Evolutionary conservation across 2,797 vertebrate genomes (phyloP).

Genomic region (Agapornis canus): DNA sequence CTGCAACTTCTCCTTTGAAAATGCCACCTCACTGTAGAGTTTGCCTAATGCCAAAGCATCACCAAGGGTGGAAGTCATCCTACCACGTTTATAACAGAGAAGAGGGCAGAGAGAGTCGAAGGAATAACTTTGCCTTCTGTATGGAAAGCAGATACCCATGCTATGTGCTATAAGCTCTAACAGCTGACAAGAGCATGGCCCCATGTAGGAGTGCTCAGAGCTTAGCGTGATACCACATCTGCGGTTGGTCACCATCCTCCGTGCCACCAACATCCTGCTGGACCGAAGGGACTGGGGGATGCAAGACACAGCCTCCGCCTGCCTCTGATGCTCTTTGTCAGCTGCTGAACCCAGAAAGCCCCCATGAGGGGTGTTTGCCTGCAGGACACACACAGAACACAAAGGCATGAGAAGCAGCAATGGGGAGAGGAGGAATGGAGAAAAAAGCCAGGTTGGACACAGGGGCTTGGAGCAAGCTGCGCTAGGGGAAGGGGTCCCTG

Average conservation of each 20-base stretch:
- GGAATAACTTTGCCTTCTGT: background rate
- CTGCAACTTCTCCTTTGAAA: background rate
- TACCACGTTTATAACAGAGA: background rate
- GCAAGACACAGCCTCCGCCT: background rate
- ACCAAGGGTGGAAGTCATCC: background rate
- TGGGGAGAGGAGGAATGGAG: background rate
- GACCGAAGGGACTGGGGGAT: background rate
- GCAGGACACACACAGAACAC: accelerated
- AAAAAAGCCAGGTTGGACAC: too few species aligned
- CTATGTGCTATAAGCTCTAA: background rate
- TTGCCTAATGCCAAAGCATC: background rate
- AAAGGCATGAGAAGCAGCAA: background rate
- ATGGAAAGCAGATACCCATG: background rate
- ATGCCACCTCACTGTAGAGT: background rate
- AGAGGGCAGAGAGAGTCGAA: background rate
- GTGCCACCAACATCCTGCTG: background rate
- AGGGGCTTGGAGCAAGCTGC: background rate
- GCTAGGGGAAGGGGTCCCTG: background rate
- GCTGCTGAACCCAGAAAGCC: background rate
- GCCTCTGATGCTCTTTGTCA: background rate
- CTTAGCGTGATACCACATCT: background rate
- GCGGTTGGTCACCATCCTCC: background rate
- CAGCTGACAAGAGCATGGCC: accelerated
- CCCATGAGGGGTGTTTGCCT: accelerated
- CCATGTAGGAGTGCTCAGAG: background rate